Evolutionary conservation across 2,113 vertebrate species (phyloP).

Genomic region (Gymnarchus niloticus): DNA sequence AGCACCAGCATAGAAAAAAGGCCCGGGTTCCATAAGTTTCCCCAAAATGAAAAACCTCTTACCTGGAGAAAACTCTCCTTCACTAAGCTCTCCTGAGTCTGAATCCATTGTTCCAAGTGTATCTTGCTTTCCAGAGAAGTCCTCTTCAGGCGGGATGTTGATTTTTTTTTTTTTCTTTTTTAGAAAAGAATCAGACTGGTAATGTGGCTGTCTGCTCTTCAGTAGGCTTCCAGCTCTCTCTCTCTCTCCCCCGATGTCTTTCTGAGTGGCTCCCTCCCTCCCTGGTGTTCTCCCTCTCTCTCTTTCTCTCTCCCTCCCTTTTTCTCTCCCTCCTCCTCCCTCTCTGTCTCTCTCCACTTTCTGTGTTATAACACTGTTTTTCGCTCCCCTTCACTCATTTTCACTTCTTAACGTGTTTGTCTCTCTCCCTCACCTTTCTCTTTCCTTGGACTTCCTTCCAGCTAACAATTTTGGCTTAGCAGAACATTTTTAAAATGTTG

Average conservation of each 20-base stretch:
- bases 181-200: slow-evolving; percentile 50
- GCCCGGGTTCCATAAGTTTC: background rate
- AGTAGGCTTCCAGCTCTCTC: slow-evolving; percentile 41
- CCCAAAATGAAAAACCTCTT: slow-evolving; percentile 36
- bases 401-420: background rate
- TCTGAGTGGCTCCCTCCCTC: background rate
- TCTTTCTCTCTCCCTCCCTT: background rate
- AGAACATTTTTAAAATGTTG: too few species aligned
- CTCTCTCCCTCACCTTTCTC: background rate
- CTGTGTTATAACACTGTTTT: background rate
- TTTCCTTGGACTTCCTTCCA: slow-evolving; percentile 38
- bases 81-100: slow-evolving; percentile 93
- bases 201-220: slow-evolving; percentile 38
- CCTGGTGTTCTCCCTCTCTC: background rate
- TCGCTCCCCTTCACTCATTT: background rate
- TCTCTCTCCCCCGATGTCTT: background rate
- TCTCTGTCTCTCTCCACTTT: background rate
- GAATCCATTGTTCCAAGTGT: slow-evolving; percentile 80
- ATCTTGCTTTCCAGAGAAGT: slow-evolving; percentile 29
- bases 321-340: background rate
- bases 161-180: slow-evolving; percentile 26
- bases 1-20: background rate
- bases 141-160: slow-evolving; percentile 35
- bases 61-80: slow-evolving; percentile 87
- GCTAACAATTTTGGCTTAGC: too few species aligned